phyloP scores from a whole-genome alignment of 2,797 vertebrate genomes.

The Pseudochirops cupreus region DNA sequence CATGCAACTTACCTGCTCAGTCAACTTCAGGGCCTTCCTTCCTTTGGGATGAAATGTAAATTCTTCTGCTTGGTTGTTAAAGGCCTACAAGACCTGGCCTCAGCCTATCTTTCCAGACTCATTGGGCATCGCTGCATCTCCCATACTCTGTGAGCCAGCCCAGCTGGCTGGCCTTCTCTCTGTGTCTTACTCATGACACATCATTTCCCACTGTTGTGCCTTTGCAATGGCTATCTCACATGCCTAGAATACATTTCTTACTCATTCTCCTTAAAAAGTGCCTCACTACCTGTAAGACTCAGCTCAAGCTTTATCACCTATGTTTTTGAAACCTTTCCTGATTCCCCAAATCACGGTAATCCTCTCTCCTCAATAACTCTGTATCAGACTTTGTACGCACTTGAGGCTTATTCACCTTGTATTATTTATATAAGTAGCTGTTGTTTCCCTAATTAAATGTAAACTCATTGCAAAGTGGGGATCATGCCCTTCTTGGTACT shows the following conservation, averaged over 20 bases:
- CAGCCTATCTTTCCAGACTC: neutral
- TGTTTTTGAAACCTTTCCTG: neutral
- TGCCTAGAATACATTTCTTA: neutral
- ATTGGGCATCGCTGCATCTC: neutral
- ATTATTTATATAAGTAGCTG: neutral
- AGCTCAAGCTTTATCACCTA: neutral
- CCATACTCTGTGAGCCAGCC: neutral
- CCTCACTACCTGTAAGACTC: neutral
- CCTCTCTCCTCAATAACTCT: neutral
- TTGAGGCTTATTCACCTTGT: neutral
- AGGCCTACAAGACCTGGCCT: neutral
- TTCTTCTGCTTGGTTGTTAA: neutral
- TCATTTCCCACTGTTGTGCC: neutral
- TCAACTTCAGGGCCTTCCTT: neutral
- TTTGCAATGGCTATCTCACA: neutral
- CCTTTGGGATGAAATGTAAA: neutral
- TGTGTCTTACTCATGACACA: neutral
- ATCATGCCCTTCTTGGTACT: neutral
- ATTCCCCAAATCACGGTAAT: neutral
- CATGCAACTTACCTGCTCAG: neutral
- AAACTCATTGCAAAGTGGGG: neutral
- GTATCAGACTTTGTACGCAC: neutral
- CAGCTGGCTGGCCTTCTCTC: neutral
- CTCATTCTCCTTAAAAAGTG: neutral
- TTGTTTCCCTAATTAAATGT: neutral